These are phyloP conservation scores for Bombus pascuorum DNA, from an alignment of 1,140 invertebrate genomes.

Conservation along the genomic window DNA sequence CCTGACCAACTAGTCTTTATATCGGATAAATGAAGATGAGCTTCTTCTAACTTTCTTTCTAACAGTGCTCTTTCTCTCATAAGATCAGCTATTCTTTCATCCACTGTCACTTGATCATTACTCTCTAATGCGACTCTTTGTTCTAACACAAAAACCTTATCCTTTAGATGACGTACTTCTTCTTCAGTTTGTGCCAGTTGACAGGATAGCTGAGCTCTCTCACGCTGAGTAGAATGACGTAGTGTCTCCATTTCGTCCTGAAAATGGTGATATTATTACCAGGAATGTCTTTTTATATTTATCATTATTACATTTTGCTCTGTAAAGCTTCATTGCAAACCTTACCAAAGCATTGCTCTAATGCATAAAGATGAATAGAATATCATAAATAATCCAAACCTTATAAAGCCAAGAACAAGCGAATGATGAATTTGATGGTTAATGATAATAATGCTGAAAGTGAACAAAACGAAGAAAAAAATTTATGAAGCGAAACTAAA, in stretches of 20 bases:
- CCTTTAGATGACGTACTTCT: slow-evolving; percentile 85
- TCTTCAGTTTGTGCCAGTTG: slow-evolving; percentile 86
- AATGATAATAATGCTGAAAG: slow-evolving; percentile 41
- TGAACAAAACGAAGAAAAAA: slow-evolving; percentile 45
- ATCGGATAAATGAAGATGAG: slow-evolving; percentile 91
- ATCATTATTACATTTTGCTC: slow-evolving; percentile 27
- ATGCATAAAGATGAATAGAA: slow-evolving; percentile 31
- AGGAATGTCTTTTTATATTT: not conserved
- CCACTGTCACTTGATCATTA: slow-evolving; percentile 83
- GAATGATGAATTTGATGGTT: slow-evolving; percentile 21
- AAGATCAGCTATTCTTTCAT: slow-evolving; percentile 83
- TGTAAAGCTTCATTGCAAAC: slow-evolving; percentile 45
- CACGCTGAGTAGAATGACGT: slow-evolving; percentile 85
- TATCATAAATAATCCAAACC: slow-evolving; percentile 48
- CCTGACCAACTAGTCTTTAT: slow-evolving; percentile 95
- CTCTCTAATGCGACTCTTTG: slow-evolving; percentile 83
- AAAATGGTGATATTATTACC: slow-evolving; percentile 57
- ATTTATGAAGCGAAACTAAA: slow-evolving; percentile 40
- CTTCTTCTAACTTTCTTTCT: slow-evolving; percentile 91
- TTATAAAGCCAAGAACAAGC: slow-evolving; percentile 42
- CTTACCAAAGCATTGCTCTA: slow-evolving; percentile 56
- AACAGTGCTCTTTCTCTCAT: slow-evolving; percentile 86
- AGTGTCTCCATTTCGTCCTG: slow-evolving; percentile 88
- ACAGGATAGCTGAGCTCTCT: slow-evolving; percentile 84
- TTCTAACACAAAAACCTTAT: slow-evolving; percentile 86